Base-by-base conservation (phyloP, 2,888 invertebrate species). In the Poecilus cupreus region DNA sequence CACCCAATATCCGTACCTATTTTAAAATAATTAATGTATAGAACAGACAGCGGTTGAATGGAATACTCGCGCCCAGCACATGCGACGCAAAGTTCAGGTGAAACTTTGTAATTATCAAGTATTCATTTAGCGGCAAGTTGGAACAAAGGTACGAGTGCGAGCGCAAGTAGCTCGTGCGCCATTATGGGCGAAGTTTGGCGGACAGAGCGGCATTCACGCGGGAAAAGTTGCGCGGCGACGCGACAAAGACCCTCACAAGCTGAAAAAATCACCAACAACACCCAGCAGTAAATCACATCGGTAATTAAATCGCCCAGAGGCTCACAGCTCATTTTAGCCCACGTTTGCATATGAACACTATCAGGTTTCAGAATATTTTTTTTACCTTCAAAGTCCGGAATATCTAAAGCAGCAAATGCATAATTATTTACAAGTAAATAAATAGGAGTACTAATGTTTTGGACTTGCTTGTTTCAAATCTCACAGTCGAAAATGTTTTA, bases 51-150 rank as follows among this genome's bases (percentile, higher is more conserved):
- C 13, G 60, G 37, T n/a, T 70, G 70, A 39, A 72, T 72, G 46
- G 22, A 24, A 32, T 32, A 32, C 32, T 3, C 22, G 54, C 22
- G 54, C 13, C 1, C 22, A 32, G 64, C 26, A n/a, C n/a, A 18
- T 11, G n/a, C 39, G 54, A 46, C 49, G 64, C 64, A 64, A 64
- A 78, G 46, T 78, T 78, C 78, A 78, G 78, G 78, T 78, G 70
- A 78, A 78, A 78, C 78, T 78, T 78, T 46, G 78, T 78, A 78
- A 78, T 78, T 78, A 78, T 78, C 78, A 78, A 78, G 78, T 78
- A 78, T 78, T 78, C 78, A 78, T 78, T 78, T 64, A 64, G 60
- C 18, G 22, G 26, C n/a, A 75, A 75, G 75, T 75, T 75, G 39
- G 78, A 64, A 78, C 78, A 78, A 78, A 78, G 64, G 77, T 60